A percentile compares a stretch with the other conserved stretches of the same genome.
These are phyloP conservation scores for Frankliniella intonsa DNA, from an alignment of 2,888 invertebrate species.

Conservation along the genomic window DNA sequence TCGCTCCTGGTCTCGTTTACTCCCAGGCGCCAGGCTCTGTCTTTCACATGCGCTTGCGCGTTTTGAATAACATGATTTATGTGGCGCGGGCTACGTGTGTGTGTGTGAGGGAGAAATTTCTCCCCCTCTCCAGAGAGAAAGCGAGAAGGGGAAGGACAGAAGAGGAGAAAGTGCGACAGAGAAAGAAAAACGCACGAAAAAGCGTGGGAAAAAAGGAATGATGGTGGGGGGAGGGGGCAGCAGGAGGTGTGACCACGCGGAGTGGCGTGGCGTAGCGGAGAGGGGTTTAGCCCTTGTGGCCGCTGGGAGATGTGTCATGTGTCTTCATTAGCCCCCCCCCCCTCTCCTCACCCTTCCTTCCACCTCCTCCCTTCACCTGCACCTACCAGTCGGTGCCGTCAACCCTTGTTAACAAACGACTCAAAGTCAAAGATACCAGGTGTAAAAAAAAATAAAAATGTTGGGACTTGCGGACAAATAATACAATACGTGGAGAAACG, in stretches of 20 bases:
- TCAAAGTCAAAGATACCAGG: too few relatives aligned
- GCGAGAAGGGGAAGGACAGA: not conserved
- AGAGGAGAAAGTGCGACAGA: not conserved
- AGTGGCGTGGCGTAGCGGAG: not conserved
- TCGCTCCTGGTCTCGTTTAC: too few relatives aligned
- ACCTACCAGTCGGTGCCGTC: too few relatives aligned
- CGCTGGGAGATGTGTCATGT: slow-evolving; percentile 14
- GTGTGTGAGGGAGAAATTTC: not conserved
- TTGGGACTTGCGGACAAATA: too few relatives aligned
- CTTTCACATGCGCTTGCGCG: slow-evolving; percentile 1
- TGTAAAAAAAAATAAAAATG: too few relatives aligned
- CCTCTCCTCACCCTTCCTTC: not conserved
- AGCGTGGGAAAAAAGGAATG: not conserved
- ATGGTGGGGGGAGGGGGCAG: not conserved
- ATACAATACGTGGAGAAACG: too few relatives aligned
- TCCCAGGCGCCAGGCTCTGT: not conserved
- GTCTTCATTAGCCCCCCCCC: slow-evolving; percentile 4
- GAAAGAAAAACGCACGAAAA: not conserved
- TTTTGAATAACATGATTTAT: slow-evolving; percentile 27
- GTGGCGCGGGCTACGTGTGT: not conserved
- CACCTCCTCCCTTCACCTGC: too few relatives aligned
- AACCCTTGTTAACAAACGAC: too few relatives aligned
- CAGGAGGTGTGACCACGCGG: not conserved
- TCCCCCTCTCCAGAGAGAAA: not conserved
- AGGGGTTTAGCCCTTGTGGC: not conserved